Base-by-base conservation (phyloP, 2,888 invertebrate species). In the Acrobasis repandana region DNA sequence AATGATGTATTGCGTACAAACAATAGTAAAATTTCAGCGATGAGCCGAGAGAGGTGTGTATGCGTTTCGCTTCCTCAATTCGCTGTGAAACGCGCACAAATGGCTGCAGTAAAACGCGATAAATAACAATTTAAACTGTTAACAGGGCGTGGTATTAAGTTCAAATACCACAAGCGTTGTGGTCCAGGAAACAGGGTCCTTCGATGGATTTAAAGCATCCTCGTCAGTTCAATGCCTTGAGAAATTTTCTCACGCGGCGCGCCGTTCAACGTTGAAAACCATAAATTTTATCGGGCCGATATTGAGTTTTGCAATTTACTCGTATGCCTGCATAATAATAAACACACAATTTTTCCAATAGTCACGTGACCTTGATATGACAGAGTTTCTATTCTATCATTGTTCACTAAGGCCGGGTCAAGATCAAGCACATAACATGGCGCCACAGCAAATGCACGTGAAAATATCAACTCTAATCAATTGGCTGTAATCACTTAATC, bases 271-370 rank as follows among this genome's bases (percentile, higher is more conserved):
- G 79, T 80, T 81, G 77, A 82, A 77, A 79, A 79, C 77, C 79
- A 85, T 86, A 86, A 80, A 85, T 80, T 87, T 86, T 83, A 88
- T 79, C 79, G 75, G 76, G 68, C 71, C 76, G 77, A 87, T 88
- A 89, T 86, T 82, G 86, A 83, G 82, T 82, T 85, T 82, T 79
- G 79, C 75, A 80, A 86, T 84, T 80, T 86, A n/a, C n/a, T n/a
- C n/a, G n/a, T n/a, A 82, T 79, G 77, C 72, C 63, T 72, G 67
- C 68, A 72, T 76, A 77, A 82, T 71, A 79, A 78, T 70, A 74
- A 76, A 74, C 72, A 63, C 67, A 63, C 65, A 64, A 66, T 70
- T 68, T 76, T 79, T 76, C 69, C 74, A 72, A 71, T 63, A 66
- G 65, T 71, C 68, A 66, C 63, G 65, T 71, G 79, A 75, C 83